These are phyloP conservation scores for Eupithecia subfuscata DNA, from an alignment of 2,888 invertebrate species.

Conservation along the genomic window DNA sequence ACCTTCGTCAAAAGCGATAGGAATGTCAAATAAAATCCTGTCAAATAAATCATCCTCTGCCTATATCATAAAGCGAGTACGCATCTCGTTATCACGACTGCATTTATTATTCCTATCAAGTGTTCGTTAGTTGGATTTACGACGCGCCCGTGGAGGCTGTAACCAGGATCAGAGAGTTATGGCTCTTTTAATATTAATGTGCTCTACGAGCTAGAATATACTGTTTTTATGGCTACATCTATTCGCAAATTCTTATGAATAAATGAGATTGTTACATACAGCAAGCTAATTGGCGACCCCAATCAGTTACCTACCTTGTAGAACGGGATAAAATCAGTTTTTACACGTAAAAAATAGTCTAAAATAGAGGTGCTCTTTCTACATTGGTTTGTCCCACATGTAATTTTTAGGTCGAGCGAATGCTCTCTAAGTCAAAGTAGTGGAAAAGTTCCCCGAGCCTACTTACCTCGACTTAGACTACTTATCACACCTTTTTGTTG, in stretches of 20 bases:
- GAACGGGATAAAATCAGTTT: not conserved
- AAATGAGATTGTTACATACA: not conserved
- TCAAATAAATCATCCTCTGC: conserved; percentile 4
- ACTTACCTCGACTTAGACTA: not conserved
- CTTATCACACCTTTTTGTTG: conserved; percentile 8
- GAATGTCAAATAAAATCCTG: not conserved
- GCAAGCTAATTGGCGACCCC: not conserved
- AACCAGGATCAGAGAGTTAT: conserved; percentile 16
- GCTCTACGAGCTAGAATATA: not conserved
- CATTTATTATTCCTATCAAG: conserved; percentile 45
- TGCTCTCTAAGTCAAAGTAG: not conserved
- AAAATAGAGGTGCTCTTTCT: not conserved
- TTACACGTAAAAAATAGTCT: not conserved
- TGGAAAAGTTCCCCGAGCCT: not conserved
- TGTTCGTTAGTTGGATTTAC: conserved; percentile 47
- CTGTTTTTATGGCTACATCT: not conserved
- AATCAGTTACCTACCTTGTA: not conserved
- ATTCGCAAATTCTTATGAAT: not conserved
- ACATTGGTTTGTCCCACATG: not conserved
- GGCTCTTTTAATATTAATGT: conserved; percentile 11
- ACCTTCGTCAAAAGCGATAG: conserved; percentile 4
- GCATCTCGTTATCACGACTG: conserved; percentile 40
- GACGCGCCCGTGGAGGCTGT: conserved; percentile 28
- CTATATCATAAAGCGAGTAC: conserved; percentile 5
- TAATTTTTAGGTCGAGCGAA: not conserved